A percentile compares a stretch with the other conserved stretches of the same genome.
Conservation (phyloP, 2,113 vertebrate species). For the Neolamprologus longior region DNA sequence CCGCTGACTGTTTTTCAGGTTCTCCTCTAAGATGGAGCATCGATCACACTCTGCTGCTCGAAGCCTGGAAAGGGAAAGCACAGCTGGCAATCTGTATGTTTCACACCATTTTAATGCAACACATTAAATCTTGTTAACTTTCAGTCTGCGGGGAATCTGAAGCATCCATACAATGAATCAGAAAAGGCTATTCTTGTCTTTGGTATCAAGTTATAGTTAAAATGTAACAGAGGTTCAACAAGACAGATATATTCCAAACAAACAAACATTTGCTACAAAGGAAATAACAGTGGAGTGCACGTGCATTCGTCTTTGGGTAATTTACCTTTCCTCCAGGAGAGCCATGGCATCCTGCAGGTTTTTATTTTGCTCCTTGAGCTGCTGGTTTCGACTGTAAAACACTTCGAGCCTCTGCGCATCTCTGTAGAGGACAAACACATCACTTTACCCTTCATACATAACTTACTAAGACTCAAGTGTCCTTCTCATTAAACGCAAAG, state of each 20-base stretch:
- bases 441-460: not conserved
- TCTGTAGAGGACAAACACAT: slow-evolving; percentile 65
- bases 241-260: not conserved
- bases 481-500: not conserved
- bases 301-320: not conserved
- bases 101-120: not conserved
- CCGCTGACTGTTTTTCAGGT: slow-evolving; percentile 78
- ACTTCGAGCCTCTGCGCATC: slow-evolving; percentile 92
- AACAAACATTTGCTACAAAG: not conserved
- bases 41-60: slow-evolving; percentile 80
- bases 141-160: not conserved
- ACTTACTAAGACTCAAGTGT: not conserved
- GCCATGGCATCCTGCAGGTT: slow-evolving; percentile 82
- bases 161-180: not conserved
- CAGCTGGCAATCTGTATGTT: not conserved
- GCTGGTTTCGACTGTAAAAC: slow-evolving; percentile 88
- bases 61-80: slow-evolving; percentile 65
- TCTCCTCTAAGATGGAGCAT: slow-evolving; percentile 82
- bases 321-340: slow-evolving; percentile 85
- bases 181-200: not conserved
- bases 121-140: not conserved
- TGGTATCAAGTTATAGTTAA: not conserved
- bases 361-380: slow-evolving; percentile 88
- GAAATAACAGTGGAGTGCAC: not conserved
- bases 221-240: not conserved